Conservation (phyloP, 2,888 invertebrate species). For the Neoitamus cyanurus region DNA sequence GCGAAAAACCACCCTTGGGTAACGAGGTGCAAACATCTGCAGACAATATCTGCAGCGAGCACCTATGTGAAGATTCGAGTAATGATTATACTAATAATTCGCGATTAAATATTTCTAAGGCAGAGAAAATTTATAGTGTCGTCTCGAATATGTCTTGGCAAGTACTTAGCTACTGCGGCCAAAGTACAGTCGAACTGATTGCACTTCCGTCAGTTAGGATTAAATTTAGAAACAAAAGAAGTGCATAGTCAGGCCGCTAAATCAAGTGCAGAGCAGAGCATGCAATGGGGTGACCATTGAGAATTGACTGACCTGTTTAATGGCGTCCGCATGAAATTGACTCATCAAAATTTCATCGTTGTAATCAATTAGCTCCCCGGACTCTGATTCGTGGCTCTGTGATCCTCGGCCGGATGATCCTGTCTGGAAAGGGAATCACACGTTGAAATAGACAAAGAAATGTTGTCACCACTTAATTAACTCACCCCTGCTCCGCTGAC, state of each 20-base stretch:
- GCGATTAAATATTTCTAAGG: not conserved
- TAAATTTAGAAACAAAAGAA: conserved; percentile 37
- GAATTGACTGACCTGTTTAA: conserved; percentile 70
- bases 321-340: conserved; percentile 82
- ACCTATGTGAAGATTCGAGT: not conserved
- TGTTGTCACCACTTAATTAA: no score
- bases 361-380: conserved; percentile 71
- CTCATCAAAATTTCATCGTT: conserved; percentile 73
- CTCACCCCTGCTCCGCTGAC: conserved; percentile 47
- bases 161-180: not conserved
- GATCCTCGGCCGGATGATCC: conserved; percentile 55
- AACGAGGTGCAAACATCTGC: not conserved
- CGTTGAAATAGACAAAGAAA: not conserved
- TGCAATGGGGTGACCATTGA: not conserved
- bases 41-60: not conserved
- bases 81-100: not conserved
- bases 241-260: not conserved
- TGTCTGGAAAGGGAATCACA: conserved; percentile 16
- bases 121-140: not conserved
- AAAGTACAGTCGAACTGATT: conserved; percentile 14
- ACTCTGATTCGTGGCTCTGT: conserved; percentile 60
- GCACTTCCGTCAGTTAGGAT: not conserved
- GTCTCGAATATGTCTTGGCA: not conserved
- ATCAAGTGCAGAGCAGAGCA: not conserved
- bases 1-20: not conserved